phyloP scores from a whole-genome alignment of 2,797 vertebrate species.

The Squalus acanthias region DNA sequence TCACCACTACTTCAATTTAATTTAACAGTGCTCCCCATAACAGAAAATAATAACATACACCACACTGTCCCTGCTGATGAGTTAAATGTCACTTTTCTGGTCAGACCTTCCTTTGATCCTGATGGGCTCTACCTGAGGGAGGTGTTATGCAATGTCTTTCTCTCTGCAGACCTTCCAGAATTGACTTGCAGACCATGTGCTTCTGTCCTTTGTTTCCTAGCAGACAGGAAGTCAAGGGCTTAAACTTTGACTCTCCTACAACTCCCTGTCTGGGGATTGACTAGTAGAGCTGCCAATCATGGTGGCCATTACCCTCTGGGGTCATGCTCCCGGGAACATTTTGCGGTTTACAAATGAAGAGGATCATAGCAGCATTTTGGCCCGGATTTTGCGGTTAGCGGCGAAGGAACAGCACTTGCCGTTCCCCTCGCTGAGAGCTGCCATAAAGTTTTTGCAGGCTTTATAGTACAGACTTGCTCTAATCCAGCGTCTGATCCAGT shows the following conservation, averaged over 20 bases:
- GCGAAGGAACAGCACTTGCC: background rate
- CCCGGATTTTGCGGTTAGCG: background rate
- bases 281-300: background rate
- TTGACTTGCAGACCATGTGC: background rate
- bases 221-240: background rate
- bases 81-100: background rate
- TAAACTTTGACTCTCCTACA: background rate
- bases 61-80: background rate
- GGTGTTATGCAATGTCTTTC: background rate
- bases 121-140: background rate
- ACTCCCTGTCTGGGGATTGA: background rate
- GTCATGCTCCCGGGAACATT: background rate
- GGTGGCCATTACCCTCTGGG: background rate
- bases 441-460: background rate
- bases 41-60: background rate
- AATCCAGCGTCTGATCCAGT: background rate
- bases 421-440: background rate
- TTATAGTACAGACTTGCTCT: background rate
- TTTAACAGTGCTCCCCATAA: background rate
- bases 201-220: background rate
- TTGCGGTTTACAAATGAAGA: background rate
- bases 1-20: background rate
- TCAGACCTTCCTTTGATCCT: background rate
- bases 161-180: background rate
- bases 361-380: background rate